Evolutionary conservation across 2,113 vertebrate species (phyloP).

Genomic region (Ivindomyrus marchei): DNA sequence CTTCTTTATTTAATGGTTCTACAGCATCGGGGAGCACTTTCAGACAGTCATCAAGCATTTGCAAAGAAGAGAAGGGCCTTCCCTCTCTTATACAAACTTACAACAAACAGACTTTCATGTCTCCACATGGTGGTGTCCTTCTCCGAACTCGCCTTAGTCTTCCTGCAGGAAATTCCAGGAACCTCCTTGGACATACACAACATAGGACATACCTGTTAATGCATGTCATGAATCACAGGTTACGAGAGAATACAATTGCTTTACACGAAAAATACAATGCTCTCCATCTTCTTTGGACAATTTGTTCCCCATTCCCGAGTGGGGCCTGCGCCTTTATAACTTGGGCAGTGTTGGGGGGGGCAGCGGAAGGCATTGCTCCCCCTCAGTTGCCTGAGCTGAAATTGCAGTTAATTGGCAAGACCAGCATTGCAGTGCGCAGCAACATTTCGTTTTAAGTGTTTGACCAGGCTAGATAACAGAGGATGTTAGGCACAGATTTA

Average conservation of each 20-base stretch:
- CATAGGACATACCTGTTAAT: not conserved
- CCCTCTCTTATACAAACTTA: no score
- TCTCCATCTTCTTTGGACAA: not conserved
- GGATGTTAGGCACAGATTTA: not conserved
- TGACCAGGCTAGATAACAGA: not conserved
- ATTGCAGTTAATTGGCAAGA: not conserved
- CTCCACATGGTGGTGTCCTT: not conserved
- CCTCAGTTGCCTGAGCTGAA: not conserved
- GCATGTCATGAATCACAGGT: not conserved
- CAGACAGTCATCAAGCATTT: not conserved
- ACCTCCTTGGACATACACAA: not conserved
- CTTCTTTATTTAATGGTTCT: not conserved
- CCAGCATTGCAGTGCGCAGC: no score
- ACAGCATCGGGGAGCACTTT: not conserved
- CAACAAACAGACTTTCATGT: no score
- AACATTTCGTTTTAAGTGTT: not conserved
- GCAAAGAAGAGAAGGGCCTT: no score
- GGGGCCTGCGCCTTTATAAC: not conserved
- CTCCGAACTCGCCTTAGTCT: not conserved
- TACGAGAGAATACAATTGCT: not conserved
- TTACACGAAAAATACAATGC: not conserved
- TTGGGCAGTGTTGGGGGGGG: not conserved
- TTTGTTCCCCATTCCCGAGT: not conserved
- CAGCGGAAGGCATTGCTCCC: no score
- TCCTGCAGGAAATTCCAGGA: not conserved